Base-by-base conservation (phyloP, 2,797 vertebrate genomes). In the Thunnus albacares region DNA sequence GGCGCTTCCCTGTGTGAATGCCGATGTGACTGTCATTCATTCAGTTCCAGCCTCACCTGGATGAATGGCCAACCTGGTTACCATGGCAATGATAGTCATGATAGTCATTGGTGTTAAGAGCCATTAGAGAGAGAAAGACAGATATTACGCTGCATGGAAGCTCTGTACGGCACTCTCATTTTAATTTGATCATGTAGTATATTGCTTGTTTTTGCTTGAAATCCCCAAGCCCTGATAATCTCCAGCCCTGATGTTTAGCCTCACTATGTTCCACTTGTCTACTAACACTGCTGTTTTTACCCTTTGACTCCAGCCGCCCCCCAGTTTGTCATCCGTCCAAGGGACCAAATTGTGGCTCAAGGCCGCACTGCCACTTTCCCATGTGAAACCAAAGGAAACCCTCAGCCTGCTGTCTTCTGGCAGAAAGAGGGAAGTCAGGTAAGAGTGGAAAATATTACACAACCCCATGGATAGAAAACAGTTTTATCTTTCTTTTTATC, bases 401-500 rank as follows among this genome's bases (percentile, higher is more conserved):
- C 98, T 20, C 98, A 99, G 80, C 98, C 98, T 51, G 98, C 98
- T 33, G 98, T 99, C 75, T 99, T 99, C 94, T 99, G 98, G 98
- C 98, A 99, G 91, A 99, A 97, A 86, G 98, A 99, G 92, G 98
- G 98, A 78, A 99, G 97, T 88, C 98, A 99, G 97, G 98, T 99
- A 93, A 95, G 96, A 71, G 18, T 61, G 62, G 26, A 88, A 20
- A 43, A 57, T 28, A 43, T 45, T 65, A 59, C 53, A 57, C 20
- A 35, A 17, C 8, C 2, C 28, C 18, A 10, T 57, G 15, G 57
- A 2, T 33, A 15, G 11, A 22, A 51, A 62, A n/a, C 22, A 30
- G 30, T 43, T 77, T 2, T 24, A 30, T 47, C 8, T 26, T 47
- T 47, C 24, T 22, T 56, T 62, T 59, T 68, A 58, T 58, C 18